A percentile compares a stretch with the other conserved stretches of the same genome.
Conservation (phyloP, 2,888 invertebrate species). For the Encarsia formosa region DNA sequence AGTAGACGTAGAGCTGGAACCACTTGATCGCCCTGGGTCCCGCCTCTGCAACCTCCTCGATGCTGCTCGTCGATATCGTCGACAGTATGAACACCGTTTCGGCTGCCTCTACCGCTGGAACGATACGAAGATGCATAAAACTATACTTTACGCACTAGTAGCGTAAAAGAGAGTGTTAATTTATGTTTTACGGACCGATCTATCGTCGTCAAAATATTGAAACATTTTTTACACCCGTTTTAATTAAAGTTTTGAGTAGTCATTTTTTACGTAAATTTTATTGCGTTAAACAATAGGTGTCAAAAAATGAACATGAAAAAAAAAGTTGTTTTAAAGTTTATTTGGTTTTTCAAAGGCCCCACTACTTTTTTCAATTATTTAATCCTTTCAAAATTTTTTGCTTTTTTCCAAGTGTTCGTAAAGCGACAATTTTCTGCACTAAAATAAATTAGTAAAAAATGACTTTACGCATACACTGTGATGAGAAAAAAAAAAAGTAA, state of each 20-base stretch:
- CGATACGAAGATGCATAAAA: not conserved
- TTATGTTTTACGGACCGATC: not conserved
- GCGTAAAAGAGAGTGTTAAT: not conserved
- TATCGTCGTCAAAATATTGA: not conserved
- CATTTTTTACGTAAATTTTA: not conserved
- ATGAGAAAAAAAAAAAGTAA: too few species aligned
- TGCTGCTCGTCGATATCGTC: conserved; percentile 79
- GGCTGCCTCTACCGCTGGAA: conserved; percentile 71
- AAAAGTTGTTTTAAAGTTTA: too few species aligned
- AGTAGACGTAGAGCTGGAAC: conserved; percentile 91
- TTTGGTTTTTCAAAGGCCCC: too few species aligned
- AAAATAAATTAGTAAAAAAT: too few species aligned
- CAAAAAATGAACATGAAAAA: too few species aligned
- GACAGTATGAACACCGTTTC: conserved; percentile 78
- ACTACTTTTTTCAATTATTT: too few species aligned
- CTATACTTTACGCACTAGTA: too few species aligned
- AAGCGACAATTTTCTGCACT: too few species aligned
- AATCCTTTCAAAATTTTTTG: too few species aligned
- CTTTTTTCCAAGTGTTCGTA: too few species aligned
- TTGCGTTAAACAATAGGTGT: not conserved
- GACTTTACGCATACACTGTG: too few species aligned
- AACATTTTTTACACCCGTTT: not conserved
- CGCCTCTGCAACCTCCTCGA: conserved; percentile 80
- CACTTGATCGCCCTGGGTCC: conserved; percentile 76
- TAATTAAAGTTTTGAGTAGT: not conserved